Percentiles rank a stretch among this genome's conserved stretches.
These are phyloP conservation scores for Mythimna albipuncta DNA, from an alignment of 2,888 invertebrate species.

Conservation along the genomic window DNA sequence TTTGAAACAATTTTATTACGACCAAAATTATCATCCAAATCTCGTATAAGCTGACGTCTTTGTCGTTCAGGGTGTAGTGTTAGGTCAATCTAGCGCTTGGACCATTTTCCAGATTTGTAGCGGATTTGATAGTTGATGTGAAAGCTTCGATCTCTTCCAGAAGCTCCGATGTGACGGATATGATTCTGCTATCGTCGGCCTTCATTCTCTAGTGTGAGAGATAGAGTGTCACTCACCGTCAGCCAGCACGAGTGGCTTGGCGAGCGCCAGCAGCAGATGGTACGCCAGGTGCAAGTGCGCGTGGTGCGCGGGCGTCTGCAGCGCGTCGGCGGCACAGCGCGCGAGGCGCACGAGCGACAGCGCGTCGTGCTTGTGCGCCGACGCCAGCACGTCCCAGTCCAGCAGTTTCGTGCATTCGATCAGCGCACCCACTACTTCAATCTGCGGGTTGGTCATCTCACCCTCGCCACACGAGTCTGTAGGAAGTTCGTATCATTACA, in stretches of 20 bases:
- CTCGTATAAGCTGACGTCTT: too few relatives aligned
- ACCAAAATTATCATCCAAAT: too few relatives aligned
- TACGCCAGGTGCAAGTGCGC: conserved; percentile 71
- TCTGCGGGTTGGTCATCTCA: conserved; percentile 44
- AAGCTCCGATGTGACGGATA: too few relatives aligned
- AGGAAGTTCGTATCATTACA: not conserved
- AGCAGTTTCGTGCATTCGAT: conserved; percentile 34
- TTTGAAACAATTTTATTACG: too few relatives aligned
- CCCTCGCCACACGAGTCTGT: conserved; percentile 34
- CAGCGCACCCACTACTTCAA: conserved; percentile 49
- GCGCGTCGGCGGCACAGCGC: not conserved
- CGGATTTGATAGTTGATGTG: too few relatives aligned
- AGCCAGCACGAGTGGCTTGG: conserved; percentile 69
- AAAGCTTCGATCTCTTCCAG: too few relatives aligned
- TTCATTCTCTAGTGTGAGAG: too few relatives aligned
- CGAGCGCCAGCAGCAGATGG: conserved; percentile 64
- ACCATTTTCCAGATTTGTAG: too few relatives aligned
- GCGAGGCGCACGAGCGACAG: conserved; percentile 10
- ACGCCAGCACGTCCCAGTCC: conserved; percentile 42
- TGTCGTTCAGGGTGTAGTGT: too few relatives aligned
- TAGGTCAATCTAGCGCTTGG: too few relatives aligned
- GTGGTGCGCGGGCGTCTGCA: conserved; percentile 52
- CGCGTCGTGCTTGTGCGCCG: conserved; percentile 28
- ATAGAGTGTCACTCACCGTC: conserved; percentile 69
- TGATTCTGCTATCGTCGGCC: too few relatives aligned